phyloP scores from a whole-genome alignment of 2,888 invertebrate genomes.

The Limnephilus lunatus region DNA sequence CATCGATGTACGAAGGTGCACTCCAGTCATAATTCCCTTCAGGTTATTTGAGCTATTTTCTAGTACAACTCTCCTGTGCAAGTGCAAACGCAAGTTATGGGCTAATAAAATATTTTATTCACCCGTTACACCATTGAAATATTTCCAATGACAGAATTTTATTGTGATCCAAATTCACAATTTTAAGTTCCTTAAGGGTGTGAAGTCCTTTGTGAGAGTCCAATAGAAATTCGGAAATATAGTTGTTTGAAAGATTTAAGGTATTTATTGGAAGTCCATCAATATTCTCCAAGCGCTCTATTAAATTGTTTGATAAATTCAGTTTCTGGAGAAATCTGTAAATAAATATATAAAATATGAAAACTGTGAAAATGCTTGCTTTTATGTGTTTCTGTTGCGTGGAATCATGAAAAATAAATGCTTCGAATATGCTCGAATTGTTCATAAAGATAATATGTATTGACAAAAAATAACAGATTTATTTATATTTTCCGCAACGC shows the following conservation, averaged over 20 bases:
- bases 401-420: neutral
- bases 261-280: slow-evolving; percentile 76
- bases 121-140: slow-evolving; percentile 71
- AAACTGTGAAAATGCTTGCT: neutral
- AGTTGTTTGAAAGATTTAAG: slow-evolving; percentile 78
- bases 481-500: neutral
- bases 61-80: too few relatives aligned
- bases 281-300: slow-evolving; percentile 78
- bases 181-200: slow-evolving; percentile 76
- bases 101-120: neutral
- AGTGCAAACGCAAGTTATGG: too few relatives aligned
- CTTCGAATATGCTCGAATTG: too few relatives aligned
- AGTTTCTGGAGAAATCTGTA: slow-evolving; percentile 78
- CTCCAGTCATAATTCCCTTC: too few relatives aligned
- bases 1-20: too few relatives aligned
- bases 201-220: slow-evolving; percentile 73
- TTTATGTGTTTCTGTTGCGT: neutral
- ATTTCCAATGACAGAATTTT: slow-evolving; percentile 76
- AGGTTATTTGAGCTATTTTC: too few relatives aligned
- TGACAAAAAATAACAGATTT: too few relatives aligned
- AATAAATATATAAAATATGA: slow-evolving; percentile 52
- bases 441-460: too few relatives aligned
- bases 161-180: slow-evolving; percentile 77
- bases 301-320: slow-evolving; percentile 79
- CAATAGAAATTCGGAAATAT: slow-evolving; percentile 75